These are phyloP conservation scores for Dolichopus griseipennis DNA, from an alignment of 2,888 invertebrate species.

Conservation along the genomic window DNA sequence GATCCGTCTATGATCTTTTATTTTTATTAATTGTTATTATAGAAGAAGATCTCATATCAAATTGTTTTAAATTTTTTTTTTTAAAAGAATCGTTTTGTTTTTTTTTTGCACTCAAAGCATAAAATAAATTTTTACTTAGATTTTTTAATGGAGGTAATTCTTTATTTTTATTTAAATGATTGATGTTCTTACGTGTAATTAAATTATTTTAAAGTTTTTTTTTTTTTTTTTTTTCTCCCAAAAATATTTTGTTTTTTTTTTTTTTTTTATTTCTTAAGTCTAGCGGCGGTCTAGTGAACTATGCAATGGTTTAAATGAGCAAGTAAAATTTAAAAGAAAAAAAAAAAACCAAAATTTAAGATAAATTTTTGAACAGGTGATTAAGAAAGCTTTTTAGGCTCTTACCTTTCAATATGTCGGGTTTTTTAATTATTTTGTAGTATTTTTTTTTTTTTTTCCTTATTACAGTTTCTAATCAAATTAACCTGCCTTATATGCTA, in stretches of 20 bases:
- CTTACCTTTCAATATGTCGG: constrained; percentile 6
- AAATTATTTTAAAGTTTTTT: background rate
- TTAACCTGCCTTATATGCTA: background rate
- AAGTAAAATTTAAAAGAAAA: background rate
- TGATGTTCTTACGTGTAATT: constrained; percentile 1
- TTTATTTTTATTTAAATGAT: constrained; percentile 2
- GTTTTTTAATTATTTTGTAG: background rate
- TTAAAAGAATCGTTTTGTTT: background rate
- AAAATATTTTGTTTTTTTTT: background rate
- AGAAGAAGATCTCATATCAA: background rate
- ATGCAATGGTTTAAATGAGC: background rate
- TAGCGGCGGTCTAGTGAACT: background rate
- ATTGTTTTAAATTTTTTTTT: no score
- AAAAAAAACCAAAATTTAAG: no score
- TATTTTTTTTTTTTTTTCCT: background rate
- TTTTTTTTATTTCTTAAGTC: background rate
- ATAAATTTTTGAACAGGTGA: constrained; percentile 2
- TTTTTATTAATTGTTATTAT: background rate
- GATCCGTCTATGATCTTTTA: background rate
- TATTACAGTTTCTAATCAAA: constrained; percentile 1
- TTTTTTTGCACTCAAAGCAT: background rate
- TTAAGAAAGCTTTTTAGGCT: constrained; percentile 6
- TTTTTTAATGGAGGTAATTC: constrained; percentile 6
- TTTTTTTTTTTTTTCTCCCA: background rate
- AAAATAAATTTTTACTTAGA: background rate